Evolutionary conservation across 23 tunicate species (phyloP).

Genomic region (Halocynthia aurantium): DNA sequence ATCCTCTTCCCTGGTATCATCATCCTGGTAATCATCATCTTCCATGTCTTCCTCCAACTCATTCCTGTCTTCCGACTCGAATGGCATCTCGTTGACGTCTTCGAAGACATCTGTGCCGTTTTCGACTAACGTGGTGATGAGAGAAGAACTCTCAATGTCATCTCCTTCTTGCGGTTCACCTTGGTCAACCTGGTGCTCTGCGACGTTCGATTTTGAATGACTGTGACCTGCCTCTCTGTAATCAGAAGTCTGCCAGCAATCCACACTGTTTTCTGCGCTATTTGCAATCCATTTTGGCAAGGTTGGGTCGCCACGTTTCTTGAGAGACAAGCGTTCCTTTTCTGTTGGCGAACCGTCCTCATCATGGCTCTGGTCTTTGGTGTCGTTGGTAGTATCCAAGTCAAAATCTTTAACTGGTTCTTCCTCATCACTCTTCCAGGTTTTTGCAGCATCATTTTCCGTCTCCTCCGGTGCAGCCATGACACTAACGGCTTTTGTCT

Average conservation of each 20-base stretch:
- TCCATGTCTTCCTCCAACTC: background rate
- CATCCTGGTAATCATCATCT: background rate
- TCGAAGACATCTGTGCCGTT: background rate
- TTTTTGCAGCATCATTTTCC: background rate
- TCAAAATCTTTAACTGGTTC: background rate
- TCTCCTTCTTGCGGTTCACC: background rate
- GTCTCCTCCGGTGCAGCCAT: background rate
- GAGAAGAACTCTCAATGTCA: background rate
- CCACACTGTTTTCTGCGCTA: background rate
- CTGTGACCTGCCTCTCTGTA: background rate
- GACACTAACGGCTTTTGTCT: background rate
- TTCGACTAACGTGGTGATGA: background rate
- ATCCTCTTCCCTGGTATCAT: background rate
- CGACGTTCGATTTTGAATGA: background rate
- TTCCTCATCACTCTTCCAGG: background rate
- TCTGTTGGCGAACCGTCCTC: slow-evolving; percentile 16
- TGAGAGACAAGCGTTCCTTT: slow-evolving; percentile 9
- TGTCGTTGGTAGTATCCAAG: background rate
- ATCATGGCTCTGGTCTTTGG: background rate
- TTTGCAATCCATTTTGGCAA: slow-evolving; percentile 33
- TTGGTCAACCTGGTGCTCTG: background rate
- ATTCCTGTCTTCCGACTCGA: background rate
- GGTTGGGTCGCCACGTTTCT: slow-evolving; percentile 43
- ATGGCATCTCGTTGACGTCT: background rate
- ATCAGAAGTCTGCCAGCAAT: background rate